phyloP scores from a whole-genome alignment of 2,113 vertebrate genomes.

The Rhynchopsitta pachyrhyncha region DNA sequence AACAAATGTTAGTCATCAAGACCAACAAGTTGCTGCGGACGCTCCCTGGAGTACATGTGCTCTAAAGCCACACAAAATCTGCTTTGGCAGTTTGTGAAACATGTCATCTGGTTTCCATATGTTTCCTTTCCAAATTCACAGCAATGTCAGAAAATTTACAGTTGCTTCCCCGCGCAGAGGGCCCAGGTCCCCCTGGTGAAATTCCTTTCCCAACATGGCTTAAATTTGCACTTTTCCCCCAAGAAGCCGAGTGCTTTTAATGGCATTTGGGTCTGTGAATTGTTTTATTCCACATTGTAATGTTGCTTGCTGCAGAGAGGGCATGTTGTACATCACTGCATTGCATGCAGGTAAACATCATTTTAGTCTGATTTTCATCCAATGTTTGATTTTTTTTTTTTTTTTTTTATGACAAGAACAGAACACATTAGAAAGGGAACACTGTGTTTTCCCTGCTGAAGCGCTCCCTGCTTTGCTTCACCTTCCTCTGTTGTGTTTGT shows the following conservation, averaged over 20 bases:
- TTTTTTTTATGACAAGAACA: not conserved
- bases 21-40: constrained; percentile 27
- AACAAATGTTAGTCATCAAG: constrained; percentile 23
- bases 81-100: constrained; percentile 55
- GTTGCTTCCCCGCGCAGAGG: not conserved
- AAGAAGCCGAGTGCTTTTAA: not conserved
- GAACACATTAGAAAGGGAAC: not conserved
- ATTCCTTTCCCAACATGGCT: not conserved
- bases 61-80: constrained; percentile 38
- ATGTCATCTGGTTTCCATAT: constrained; percentile 45
- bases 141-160: not conserved
- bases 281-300: not conserved
- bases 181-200: not conserved
- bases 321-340: rapidly evolving
- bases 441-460: not conserved
- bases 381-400: not conserved
- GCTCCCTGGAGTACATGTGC: not conserved
- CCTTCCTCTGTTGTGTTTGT: not conserved
- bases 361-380: not conserved
- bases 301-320: not conserved
- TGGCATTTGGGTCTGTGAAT: not conserved
- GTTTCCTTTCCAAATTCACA: constrained; percentile 1
- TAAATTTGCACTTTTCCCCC: not conserved
- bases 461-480: not conserved
- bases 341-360: too few relatives aligned